Percentiles rank a stretch among this genome's conserved stretches.
phyloP scores from a whole-genome alignment of 2,888 invertebrate genomes.

The Fragum whitleyi region DNA sequence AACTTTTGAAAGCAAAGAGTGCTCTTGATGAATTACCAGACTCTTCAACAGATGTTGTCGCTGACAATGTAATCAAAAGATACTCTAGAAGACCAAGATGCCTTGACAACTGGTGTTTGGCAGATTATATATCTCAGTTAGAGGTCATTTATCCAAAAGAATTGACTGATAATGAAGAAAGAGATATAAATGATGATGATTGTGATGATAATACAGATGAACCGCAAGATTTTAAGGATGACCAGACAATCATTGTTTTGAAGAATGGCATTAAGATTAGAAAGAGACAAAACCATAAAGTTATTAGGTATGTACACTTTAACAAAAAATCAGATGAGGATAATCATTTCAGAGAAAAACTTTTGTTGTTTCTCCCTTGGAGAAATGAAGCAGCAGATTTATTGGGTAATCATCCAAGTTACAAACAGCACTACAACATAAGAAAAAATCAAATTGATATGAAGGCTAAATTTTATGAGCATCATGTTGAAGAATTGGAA shows the following conservation, averaged over 20 bases:
- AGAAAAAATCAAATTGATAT: background rate
- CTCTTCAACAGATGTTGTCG: too few species aligned
- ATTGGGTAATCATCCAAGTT: too few species aligned
- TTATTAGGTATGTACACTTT: background rate
- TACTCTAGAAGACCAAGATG: background rate
- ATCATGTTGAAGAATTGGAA: background rate
- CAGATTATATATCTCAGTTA: background rate
- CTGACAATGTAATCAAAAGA: too few species aligned
- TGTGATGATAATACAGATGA: background rate
- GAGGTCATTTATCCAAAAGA: background rate
- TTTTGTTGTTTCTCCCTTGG: background rate
- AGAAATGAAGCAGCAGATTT: background rate
- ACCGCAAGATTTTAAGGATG: background rate
- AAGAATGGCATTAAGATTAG: background rate
- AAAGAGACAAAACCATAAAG: background rate
- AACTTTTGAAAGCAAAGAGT: background rate
- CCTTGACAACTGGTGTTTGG: background rate
- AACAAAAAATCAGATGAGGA: too few species aligned
- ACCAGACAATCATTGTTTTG: too few species aligned
- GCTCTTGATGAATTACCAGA: background rate
- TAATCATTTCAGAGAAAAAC: too few species aligned
- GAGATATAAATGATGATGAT: background rate
- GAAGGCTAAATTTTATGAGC: background rate
- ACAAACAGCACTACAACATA: background rate
- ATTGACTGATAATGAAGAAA: background rate